Percentiles rank a stretch among this genome's conserved stretches.
Evolutionary conservation across 2,888 invertebrate genomes (phyloP).

Genomic region (Eulithis prunata): DNA sequence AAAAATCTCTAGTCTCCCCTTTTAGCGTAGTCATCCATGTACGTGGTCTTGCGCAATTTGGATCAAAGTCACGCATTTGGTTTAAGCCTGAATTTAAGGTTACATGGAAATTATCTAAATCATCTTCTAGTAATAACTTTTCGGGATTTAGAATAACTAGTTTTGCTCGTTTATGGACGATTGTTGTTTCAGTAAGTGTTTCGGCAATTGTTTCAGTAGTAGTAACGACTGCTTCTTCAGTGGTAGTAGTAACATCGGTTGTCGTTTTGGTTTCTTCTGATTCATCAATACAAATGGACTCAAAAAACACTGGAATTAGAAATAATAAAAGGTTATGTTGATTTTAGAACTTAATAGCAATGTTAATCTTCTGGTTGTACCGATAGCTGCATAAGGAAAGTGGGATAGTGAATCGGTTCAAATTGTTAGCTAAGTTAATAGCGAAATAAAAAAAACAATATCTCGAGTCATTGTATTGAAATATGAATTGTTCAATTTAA

Average conservation of each 20-base stretch:
- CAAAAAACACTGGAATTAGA: conserved; percentile 27
- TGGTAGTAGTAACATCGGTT: conserved; percentile 15
- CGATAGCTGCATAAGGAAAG: not conserved
- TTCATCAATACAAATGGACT: conserved; percentile 16
- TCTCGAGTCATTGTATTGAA: not conserved
- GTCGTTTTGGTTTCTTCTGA: conserved; percentile 6
- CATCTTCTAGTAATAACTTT: not conserved
- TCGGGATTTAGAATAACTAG: not conserved
- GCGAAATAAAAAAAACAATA: not conserved
- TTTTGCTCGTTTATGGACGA: not conserved
- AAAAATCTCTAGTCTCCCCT: conserved; percentile 63
- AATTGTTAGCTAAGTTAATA: not conserved
- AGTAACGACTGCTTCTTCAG: conserved; percentile 3
- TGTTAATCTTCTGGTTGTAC: not conserved
- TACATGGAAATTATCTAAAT: not conserved
- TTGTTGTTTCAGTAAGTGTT: not conserved
- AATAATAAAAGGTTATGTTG: not conserved
- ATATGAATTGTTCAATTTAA: not conserved
- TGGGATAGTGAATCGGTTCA: not conserved
- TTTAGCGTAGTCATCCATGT: conserved; percentile 56
- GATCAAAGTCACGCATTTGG: not conserved
- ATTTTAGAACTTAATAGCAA: not conserved
- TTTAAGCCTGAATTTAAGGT: too few relatives aligned
- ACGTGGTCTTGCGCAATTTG: conserved; percentile 38
- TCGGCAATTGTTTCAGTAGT: conserved; percentile 1